Conservation (phyloP, 2,113 vertebrate genomes). For the Sorex fumeus region DNA sequence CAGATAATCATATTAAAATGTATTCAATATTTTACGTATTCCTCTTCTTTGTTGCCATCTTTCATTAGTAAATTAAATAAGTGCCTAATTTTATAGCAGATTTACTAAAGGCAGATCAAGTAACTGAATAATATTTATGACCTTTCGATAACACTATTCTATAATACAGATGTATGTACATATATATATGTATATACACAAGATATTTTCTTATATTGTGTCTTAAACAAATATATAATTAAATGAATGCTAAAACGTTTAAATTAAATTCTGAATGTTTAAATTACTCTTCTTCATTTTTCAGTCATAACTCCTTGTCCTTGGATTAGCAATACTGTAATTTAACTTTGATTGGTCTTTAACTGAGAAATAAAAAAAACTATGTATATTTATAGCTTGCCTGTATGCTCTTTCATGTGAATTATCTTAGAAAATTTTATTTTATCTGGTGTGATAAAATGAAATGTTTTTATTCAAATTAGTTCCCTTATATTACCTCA, state of each 20-base stretch:
- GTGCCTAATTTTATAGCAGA: not conserved
- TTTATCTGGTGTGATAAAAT: too few species aligned
- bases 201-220: not conserved
- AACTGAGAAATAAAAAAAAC: not conserved
- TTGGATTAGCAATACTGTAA: not conserved
- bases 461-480: not conserved
- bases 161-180: not conserved
- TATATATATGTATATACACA: not conserved
- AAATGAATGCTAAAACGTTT: not conserved
- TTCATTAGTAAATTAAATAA: not conserved
- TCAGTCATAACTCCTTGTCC: not conserved
- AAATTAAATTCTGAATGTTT: not conserved
- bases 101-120: not conserved
- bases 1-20: not conserved
- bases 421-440: too few species aligned
- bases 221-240: not conserved
- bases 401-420: too few species aligned
- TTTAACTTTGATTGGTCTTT: not conserved
- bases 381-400: not conserved
- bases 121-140: not conserved
- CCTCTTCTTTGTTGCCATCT: not conserved
- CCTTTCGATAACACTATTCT: not conserved
- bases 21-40: not conserved
- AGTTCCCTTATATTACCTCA: not conserved
- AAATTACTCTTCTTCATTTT: slow-evolving; percentile 3